Conservation (phyloP, 2,797 vertebrate species). For the Triplophysa bombifrons region DNA sequence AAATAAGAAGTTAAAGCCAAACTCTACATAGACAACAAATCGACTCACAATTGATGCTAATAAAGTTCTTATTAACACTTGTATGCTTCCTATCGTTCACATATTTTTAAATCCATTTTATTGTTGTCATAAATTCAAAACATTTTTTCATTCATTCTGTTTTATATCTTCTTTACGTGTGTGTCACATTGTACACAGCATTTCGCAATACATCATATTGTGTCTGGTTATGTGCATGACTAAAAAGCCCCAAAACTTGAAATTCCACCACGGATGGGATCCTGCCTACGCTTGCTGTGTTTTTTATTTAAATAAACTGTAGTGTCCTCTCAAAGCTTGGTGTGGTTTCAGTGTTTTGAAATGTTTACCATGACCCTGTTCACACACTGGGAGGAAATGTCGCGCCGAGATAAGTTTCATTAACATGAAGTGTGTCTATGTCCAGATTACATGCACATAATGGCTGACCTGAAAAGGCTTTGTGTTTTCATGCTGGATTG, state of each 20-base stretch:
- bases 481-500: not conserved
- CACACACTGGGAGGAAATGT: constrained; percentile 11
- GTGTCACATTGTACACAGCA: too few relatives aligned
- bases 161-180: too few relatives aligned
- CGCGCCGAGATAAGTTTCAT: not conserved
- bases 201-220: too few relatives aligned
- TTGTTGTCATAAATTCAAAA: too few relatives aligned
- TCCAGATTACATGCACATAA: not conserved
- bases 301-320: not conserved
- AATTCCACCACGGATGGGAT: not conserved
- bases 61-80: too few relatives aligned
- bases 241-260: not conserved
- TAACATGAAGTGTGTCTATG: not conserved
- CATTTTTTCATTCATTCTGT: too few relatives aligned
- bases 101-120: too few relatives aligned
- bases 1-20: too few relatives aligned
- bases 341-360: not conserved
- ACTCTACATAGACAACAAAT: too few relatives aligned
- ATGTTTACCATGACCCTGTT: not conserved
- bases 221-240: too few relatives aligned
- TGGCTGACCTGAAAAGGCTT: constrained; percentile 3
- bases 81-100: too few relatives aligned
- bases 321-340: not conserved
- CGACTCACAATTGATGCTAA: too few relatives aligned
- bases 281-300: not conserved